Base-by-base conservation (phyloP, 2,888 invertebrate species). In the Drosophila paranaensis region DNA sequence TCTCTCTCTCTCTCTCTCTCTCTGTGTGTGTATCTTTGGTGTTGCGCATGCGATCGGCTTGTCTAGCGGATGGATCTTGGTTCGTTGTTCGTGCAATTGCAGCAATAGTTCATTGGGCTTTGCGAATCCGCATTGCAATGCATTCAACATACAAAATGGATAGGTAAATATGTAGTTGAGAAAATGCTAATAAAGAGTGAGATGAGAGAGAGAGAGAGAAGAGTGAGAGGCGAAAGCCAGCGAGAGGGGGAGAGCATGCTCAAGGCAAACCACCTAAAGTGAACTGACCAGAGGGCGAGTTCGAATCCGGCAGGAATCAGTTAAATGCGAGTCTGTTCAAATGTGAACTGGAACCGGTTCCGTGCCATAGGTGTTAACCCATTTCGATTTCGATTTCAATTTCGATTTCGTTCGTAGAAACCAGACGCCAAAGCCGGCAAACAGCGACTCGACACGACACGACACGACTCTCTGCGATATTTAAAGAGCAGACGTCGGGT, bases 61-160 rank as follows among this genome's bases (percentile, higher is more conserved):
- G 84, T 77, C 58, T 70, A 70, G 33, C 60, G 65, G 51, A 64
- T 64, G 65, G 51, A 61, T 78, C 64, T 35, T 67, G 57, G 37
- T 43, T 45, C 27, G 65, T 48, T 57, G 73, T 73, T 74, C 76
- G 73, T 76, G 79, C 85, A 84, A 75, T 70, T 72, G 72, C 81
- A 87, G 63, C 88, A 85, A 82, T 89, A 86, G 89, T 86, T 89
- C 89, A 89, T 84, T 86, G 88, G 86, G 89, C 85, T 85, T 74
- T 88, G 88, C 86, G 87, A 86, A 88, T 87, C 87, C 87, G 90
- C 90, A 82, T 82, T 89, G 83, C 88, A 77, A 77, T 79, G 82
- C 74, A 79, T 46, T 57, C 81, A 58, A 51, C 50, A 55, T 43
- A 63, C 53, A 43, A 53, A 72, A 72, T 53, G 50, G 74, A 51